Evolutionary conservation across 2,113 vertebrate genomes (phyloP).

Genomic region (Lampris incognitus): DNA sequence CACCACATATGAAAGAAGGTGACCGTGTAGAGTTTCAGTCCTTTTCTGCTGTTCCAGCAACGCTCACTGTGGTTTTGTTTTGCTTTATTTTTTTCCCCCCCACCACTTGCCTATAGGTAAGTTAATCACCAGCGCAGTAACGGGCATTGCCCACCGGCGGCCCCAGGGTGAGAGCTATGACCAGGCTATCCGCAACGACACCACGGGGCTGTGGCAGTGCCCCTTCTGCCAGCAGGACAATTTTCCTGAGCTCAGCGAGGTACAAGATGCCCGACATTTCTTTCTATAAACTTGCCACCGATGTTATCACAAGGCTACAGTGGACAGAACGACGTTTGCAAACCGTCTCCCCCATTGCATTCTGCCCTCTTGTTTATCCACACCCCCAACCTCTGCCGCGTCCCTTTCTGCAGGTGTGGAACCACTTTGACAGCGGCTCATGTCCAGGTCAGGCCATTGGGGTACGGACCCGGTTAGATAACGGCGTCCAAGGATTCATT

Average conservation of each 20-base stretch:
- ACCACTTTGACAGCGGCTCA: slow-evolving; percentile 98
- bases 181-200: slow-evolving; percentile 95
- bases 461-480: slow-evolving; percentile 94
- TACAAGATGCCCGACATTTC: slow-evolving; percentile 45
- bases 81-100: background rate
- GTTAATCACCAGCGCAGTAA: slow-evolving; percentile 95
- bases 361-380: background rate
- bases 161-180: slow-evolving; percentile 98
- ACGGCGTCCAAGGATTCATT: slow-evolving; percentile 96
- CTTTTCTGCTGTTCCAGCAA: too few relatives aligned
- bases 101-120: slow-evolving; percentile 84
- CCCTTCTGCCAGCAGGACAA: slow-evolving; percentile 99
- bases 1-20: too few relatives aligned
- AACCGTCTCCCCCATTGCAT: background rate
- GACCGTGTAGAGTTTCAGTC: too few relatives aligned
- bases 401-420: slow-evolving; percentile 89
- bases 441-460: slow-evolving; percentile 98
- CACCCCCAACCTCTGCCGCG: too few relatives aligned
- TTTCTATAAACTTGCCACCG: background rate
- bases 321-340: background rate
- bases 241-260: slow-evolving; percentile 98
- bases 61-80: background rate
- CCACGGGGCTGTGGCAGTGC: slow-evolving; percentile 97
- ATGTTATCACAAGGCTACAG: background rate
- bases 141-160: slow-evolving; percentile 95